Conservation (phyloP, 2,888 invertebrate species). For the Andrena dorsata region DNA sequence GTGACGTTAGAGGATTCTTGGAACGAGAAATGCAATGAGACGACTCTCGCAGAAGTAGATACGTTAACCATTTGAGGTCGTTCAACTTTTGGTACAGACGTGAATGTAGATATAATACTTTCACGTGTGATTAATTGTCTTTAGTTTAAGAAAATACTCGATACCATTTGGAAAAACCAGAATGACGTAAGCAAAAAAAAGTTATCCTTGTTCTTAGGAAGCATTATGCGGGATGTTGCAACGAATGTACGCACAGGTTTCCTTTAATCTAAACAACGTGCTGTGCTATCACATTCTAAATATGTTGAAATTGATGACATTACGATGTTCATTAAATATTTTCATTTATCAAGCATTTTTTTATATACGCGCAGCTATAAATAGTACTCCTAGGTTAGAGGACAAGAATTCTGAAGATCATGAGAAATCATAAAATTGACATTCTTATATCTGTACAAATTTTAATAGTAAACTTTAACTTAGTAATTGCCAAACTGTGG, state of each 20-base stretch:
- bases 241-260: background rate
- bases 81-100: constrained; percentile 11
- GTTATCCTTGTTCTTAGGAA: background rate
- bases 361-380: too few species aligned
- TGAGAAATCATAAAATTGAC: too few species aligned
- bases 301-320: too few species aligned
- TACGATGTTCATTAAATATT: too few species aligned
- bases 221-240: background rate
- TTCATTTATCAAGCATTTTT: too few species aligned
- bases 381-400: too few species aligned
- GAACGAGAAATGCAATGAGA: constrained; percentile 19
- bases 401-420: too few species aligned
- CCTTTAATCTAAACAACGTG: too few species aligned
- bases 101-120: background rate
- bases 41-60: constrained; percentile 19
- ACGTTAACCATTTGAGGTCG: constrained; percentile 23
- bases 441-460: too few species aligned
- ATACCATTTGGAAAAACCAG: background rate
- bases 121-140: constrained; percentile 3
- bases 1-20: constrained; percentile 35
- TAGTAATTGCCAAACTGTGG: too few species aligned
- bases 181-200: constrained; percentile 8
- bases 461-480: too few species aligned
- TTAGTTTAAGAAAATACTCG: background rate
- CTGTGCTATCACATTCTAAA: too few species aligned